A percentile compares a stretch with the other conserved stretches of the same genome.
These are phyloP conservation scores for Bradypodion ventrale DNA, from an alignment of 2,797 vertebrate species.

Conservation along the genomic window DNA sequence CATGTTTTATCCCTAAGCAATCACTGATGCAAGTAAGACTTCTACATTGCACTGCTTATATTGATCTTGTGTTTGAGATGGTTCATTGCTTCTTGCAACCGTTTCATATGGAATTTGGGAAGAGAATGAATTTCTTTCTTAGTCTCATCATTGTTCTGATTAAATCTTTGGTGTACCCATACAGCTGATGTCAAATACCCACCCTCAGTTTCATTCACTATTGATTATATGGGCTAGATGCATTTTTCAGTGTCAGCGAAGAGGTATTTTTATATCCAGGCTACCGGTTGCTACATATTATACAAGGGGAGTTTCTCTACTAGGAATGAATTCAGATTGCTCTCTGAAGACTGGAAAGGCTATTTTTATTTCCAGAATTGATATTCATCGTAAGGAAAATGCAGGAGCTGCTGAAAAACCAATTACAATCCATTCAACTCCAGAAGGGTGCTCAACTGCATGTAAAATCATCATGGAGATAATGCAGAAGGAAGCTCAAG, in stretches of 20 bases:
- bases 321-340: not conserved
- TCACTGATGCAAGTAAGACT: not conserved
- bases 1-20: not conserved
- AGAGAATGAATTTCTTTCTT: not conserved
- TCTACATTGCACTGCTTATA: not conserved
- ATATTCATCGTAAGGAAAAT: conserved; percentile 98
- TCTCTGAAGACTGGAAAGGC: conserved; percentile 3
- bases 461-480: conserved; percentile 98
- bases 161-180: not conserved
- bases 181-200: not conserved
- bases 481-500: conserved; percentile 98
- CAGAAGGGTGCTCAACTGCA: conserved; percentile 93
- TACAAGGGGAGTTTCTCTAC: not conserved
- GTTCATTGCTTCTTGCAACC: not conserved
- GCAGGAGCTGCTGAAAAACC: conserved; percentile 98
- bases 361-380: conserved; percentile 82
- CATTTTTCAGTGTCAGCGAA: not conserved
- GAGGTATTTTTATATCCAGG: not conserved
- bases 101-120: not conserved
- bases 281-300: not conserved
- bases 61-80: not conserved
- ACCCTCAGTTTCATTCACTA: not conserved
- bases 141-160: not conserved
- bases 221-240: not conserved
- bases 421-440: conserved; percentile 97